Evolutionary conservation across 2,888 invertebrate species (phyloP).

Genomic region (Amorpha juglandis): DNA sequence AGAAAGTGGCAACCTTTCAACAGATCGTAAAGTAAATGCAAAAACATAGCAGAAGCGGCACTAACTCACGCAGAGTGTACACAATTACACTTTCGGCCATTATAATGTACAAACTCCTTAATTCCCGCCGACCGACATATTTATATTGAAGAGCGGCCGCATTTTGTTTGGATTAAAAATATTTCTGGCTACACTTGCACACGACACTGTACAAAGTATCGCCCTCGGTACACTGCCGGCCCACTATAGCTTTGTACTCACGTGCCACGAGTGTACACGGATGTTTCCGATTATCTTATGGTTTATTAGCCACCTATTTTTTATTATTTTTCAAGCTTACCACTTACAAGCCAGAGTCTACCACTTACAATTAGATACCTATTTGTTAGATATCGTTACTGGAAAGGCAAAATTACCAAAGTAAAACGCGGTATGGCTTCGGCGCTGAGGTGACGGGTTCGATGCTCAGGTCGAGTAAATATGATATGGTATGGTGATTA

Average conservation of each 20-base stretch:
- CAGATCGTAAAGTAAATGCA: conserved; percentile 22
- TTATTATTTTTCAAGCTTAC: conserved; percentile 1
- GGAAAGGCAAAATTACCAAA: no score
- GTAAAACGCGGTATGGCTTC: no score
- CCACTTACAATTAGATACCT: no score
- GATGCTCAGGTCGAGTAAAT: no score
- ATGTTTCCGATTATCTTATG: conserved; percentile 10
- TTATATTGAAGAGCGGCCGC: conserved; percentile 77
- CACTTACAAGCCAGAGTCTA: no score
- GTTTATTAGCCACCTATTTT: conserved; percentile 7
- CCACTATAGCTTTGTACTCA: conserved; percentile 30
- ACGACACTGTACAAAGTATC: conserved; percentile 72
- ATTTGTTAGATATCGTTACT: no score
- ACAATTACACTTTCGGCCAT: conserved; percentile 13
- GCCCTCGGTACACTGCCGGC: conserved; percentile 39
- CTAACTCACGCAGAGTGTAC: conserved; percentile 21
- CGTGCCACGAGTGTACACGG: conserved; percentile 28
- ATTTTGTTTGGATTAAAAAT: conserved; percentile 82
- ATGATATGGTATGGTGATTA: no score
- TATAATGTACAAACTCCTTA: conserved; percentile 52
- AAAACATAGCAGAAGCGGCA: conserved; percentile 19
- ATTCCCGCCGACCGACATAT: conserved; percentile 68
- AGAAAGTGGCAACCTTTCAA: conserved; percentile 18
- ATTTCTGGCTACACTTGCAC: conserved; percentile 82
- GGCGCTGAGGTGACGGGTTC: no score